Evolutionary conservation across 2,113 vertebrate species (phyloP).

Genomic region (Cheilinus undulatus): DNA sequence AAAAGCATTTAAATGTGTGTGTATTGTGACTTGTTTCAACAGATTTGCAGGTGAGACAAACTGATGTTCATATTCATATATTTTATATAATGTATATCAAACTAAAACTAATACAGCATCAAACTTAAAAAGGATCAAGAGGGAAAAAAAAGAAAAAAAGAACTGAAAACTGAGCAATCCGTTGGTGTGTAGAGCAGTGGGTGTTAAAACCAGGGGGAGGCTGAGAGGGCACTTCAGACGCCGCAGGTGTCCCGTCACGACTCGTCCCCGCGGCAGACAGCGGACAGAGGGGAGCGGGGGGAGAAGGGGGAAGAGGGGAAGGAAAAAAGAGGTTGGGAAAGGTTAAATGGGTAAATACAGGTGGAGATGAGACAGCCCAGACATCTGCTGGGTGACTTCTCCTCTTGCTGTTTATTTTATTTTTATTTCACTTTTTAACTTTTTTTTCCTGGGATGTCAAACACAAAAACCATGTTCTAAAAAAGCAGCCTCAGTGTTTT

Average conservation of each 20-base stretch:
- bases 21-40: slow-evolving; percentile 40
- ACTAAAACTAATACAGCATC: slow-evolving; percentile 87
- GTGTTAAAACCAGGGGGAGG: slow-evolving; percentile 65
- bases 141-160: slow-evolving; percentile 37
- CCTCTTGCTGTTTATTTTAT: slow-evolving; percentile 55
- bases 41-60: slow-evolving; percentile 74
- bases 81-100: slow-evolving; percentile 87
- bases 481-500: slow-evolving; percentile 77
- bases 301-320: not conserved
- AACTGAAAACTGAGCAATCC: slow-evolving; percentile 59
- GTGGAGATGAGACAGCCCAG: slow-evolving; percentile 64
- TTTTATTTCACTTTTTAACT: slow-evolving; percentile 19
- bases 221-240: slow-evolving; percentile 25
- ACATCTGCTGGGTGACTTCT: slow-evolving; percentile 64
- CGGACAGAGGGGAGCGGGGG: slow-evolving; percentile 26
- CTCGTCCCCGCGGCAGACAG: slow-evolving; percentile 19
- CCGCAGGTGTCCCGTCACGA: slow-evolving; percentile 15
- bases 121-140: slow-evolving; percentile 82
- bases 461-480: slow-evolving; percentile 79
- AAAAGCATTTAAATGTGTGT: too few species aligned
- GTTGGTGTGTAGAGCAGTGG: slow-evolving; percentile 59
- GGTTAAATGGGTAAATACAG: slow-evolving; percentile 40
- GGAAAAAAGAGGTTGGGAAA: slow-evolving; percentile 5
- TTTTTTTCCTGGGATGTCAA: slow-evolving; percentile 66
- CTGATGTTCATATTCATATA: slow-evolving; percentile 82